Conservation (phyloP, 1,140 invertebrate species). For the Drosophila biarmipes region DNA sequence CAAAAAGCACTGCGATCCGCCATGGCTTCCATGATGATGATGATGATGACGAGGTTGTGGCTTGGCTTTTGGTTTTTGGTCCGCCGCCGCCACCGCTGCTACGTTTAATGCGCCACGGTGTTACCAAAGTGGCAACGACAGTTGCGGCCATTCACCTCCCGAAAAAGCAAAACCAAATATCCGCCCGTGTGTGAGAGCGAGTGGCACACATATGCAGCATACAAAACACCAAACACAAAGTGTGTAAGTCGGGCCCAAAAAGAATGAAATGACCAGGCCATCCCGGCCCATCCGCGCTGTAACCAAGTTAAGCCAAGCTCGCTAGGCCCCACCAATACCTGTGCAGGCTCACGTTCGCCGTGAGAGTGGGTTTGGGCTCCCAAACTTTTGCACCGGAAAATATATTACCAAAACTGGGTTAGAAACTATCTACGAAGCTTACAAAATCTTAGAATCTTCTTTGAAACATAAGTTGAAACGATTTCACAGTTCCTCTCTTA, state of each 20-base stretch:
- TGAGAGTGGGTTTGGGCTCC: constrained; percentile 60
- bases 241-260: constrained; percentile 42
- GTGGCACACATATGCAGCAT: constrained; percentile 48
- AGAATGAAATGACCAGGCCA: constrained; percentile 23
- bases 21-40: constrained; percentile 53
- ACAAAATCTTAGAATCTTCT: no score
- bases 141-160: constrained; percentile 82
- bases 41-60: constrained; percentile 72
- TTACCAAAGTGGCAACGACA: constrained; percentile 81
- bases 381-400: constrained; percentile 23
- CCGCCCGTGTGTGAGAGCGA: constrained; percentile 39
- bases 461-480: no score
- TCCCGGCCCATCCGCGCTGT: constrained; percentile 35
- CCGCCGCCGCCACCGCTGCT: constrained; percentile 49
- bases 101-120: constrained; percentile 79
- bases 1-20: constrained; percentile 59
- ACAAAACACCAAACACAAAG: constrained; percentile 27
- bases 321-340: constrained; percentile 51
- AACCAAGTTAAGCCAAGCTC: constrained; percentile 62
- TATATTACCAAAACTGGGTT: neutral
- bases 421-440: neutral
- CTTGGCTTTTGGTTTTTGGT: constrained; percentile 61
- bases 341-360: constrained; percentile 23
- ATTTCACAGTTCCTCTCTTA: no score
- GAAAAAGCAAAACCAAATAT: constrained; percentile 59